phyloP scores from a whole-genome alignment of 2,797 vertebrate genomes.

The Chiloscyllium punctatum region DNA sequence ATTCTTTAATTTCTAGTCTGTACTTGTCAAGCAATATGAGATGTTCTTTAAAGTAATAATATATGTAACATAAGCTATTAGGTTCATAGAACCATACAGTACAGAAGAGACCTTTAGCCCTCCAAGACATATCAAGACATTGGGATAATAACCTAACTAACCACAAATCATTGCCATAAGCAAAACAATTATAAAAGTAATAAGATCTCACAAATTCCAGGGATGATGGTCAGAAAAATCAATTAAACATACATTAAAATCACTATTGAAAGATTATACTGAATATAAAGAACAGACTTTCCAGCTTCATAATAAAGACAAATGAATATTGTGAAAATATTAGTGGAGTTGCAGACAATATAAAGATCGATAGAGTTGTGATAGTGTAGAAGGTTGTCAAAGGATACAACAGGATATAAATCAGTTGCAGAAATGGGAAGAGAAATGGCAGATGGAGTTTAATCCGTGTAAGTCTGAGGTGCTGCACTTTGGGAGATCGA shows the following conservation, averaged over 20 bases:
- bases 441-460: no score
- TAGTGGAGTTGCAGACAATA: no score
- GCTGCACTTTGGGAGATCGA: no score
- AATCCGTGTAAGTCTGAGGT: no score
- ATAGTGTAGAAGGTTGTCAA: no score
- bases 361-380: no score
- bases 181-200: not conserved
- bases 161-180: not conserved
- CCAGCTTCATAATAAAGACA: not conserved
- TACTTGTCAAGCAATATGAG: not conserved
- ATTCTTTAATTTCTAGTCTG: not conserved
- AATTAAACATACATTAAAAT: not conserved
- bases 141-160: not conserved
- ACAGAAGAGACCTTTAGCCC: no score
- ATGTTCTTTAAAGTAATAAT: not conserved
- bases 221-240: not conserved
- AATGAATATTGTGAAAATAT: not conserved
- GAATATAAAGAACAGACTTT: not conserved
- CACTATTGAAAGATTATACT: not conserved
- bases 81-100: no score
- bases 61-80: no score
- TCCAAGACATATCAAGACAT: not conserved
- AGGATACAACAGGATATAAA: no score
- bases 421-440: no score
- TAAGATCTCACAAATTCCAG: not conserved